phyloP scores from a whole-genome alignment of 2,113 vertebrate species.

The Poeciliopsis occidentalis region DNA sequence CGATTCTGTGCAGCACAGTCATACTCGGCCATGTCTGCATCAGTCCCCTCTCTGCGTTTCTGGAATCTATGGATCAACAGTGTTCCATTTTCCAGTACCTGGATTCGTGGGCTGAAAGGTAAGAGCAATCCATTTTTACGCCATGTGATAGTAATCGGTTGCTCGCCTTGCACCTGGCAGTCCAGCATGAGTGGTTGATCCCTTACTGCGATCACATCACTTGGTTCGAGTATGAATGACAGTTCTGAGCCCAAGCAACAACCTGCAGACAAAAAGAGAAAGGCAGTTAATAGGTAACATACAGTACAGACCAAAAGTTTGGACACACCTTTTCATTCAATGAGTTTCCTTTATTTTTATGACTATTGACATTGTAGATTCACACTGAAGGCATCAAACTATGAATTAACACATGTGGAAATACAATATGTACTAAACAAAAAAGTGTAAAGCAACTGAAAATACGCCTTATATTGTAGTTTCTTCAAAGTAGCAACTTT shows the following conservation, averaged over 20 bases:
- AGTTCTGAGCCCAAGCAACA: constrained; percentile 70
- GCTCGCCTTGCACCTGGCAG: constrained; percentile 78
- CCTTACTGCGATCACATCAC: constrained; percentile 75
- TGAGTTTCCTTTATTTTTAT: too few species aligned
- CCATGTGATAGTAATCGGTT: constrained; percentile 76
- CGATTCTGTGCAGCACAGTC: constrained; percentile 77
- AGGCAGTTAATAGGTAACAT: neutral
- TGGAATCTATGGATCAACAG: constrained; percentile 74
- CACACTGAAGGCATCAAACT: too few species aligned
- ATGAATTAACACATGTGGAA: too few species aligned
- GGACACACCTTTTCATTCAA: too few species aligned
- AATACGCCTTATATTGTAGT: too few species aligned
- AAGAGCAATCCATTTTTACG: constrained; percentile 68
- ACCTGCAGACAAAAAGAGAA: constrained; percentile 33
- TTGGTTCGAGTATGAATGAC: constrained; percentile 77
- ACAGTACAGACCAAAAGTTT: too few species aligned
- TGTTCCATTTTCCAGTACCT: constrained; percentile 73
- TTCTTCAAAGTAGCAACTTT: too few species aligned
- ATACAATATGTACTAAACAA: too few species aligned
- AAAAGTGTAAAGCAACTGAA: too few species aligned
- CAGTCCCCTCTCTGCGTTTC: constrained; percentile 59
- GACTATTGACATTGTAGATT: too few species aligned
- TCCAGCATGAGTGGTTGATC: constrained; percentile 75
- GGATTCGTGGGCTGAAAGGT: constrained; percentile 39
- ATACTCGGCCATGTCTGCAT: constrained; percentile 72